Evolutionary conservation across 2,113 vertebrate genomes (phyloP), one percentile per base, ranked within the genome.

Genomic region (Gallinago paraguaiae): DNA sequence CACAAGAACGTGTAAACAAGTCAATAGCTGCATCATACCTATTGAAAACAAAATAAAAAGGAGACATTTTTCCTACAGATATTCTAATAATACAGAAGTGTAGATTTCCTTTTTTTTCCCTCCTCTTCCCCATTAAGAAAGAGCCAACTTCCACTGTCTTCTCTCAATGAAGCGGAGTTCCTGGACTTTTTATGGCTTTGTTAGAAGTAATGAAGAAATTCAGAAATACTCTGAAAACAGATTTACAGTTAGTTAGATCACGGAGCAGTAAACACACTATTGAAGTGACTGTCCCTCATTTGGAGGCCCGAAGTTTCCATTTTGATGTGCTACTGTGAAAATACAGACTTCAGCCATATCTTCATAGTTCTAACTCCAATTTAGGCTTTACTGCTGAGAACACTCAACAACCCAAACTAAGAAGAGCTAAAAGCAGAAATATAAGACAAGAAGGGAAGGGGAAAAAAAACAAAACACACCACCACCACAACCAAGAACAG

Each of bases 1-100:
- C 99, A 86, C 99, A 99, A 7, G 99, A 99, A 81, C 99, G 98
- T 8, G 99, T 99, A 64, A 99, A 99, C 93, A 99, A 97, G 97
- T 99, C 99, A 95, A 99, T 99, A 90, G 99, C 99, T 96, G 99
- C 97, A 97, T 99, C 99, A 22, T 99, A 99, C 98, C 99, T 99
- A 77, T 46, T 43, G 71, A 89, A 86, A 92, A 94, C 11, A 93
- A 45, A 59, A 2, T 43, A 60, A 2, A 59, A 39, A 72, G 7
- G 22, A 69, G n/a, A 88, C 22, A 27, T 64, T 83, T 83, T 60
- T 53, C 33, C 35, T 89, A 65, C 39, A 86, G 48, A 50, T 61
- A 60, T 33, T 71, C 19, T 25, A 87, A 1, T 39, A 74, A 43
- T 22, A 85, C 13, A n/a, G 3, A 84, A 39, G 23, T 14, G 7